Evolutionary conservation across 2,888 invertebrate species (phyloP).

Genomic region (Poecilus cupreus): DNA sequence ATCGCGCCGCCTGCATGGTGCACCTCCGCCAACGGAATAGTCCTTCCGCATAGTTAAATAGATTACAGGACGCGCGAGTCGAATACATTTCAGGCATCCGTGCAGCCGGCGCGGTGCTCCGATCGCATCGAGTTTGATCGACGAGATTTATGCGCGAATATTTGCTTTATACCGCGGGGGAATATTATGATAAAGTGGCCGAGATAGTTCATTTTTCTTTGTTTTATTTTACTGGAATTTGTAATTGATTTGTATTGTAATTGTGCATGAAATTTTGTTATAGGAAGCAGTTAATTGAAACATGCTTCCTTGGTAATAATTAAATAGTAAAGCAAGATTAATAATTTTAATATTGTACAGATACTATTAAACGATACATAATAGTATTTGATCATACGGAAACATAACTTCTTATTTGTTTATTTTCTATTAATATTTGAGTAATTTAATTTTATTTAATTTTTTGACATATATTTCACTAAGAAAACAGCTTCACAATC

Average conservation of each 20-base stretch:
- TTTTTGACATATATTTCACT: too few relatives aligned
- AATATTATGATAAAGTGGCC: neutral
- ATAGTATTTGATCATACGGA: too few relatives aligned
- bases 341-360: too few relatives aligned
- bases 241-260: conserved; percentile 1
- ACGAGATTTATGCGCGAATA: conserved; percentile 16
- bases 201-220: neutral
- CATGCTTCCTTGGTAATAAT: neutral
- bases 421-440: too few relatives aligned
- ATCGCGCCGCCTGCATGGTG: neutral
- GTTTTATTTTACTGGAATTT: neutral
- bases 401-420: too few relatives aligned
- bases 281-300: neutral
- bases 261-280: neutral
- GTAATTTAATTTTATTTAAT: too few relatives aligned
- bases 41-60: conserved; percentile 10
- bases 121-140: neutral
- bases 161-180: neutral
- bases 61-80: neutral
- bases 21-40: neutral
- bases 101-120: neutral
- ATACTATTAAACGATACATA: too few relatives aligned
- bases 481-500: too few relatives aligned
- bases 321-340: too few relatives aligned
- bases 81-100: neutral